These are phyloP conservation scores for Otocyon megalotis DNA, from an alignment of 2,113 vertebrate species.

Conservation along the genomic window DNA sequence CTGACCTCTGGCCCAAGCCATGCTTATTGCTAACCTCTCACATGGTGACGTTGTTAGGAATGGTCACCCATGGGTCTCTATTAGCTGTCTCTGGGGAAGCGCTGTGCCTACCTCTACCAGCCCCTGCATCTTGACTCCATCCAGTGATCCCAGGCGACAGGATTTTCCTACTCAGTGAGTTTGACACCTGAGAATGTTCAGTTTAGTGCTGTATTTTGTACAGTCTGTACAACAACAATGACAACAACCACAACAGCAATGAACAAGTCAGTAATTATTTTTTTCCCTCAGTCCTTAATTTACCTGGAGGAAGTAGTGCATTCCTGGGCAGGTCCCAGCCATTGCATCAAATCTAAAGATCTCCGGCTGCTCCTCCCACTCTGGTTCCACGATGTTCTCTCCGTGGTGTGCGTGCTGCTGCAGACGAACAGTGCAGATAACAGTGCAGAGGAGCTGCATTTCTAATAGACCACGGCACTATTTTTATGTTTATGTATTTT, in stretches of 20 bases:
- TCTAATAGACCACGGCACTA: not conserved
- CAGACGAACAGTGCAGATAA: not conserved
- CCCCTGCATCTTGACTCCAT: not conserved
- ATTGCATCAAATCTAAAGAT: not conserved
- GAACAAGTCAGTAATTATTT: not conserved
- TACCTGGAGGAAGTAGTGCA: not conserved
- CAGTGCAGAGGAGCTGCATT: not conserved
- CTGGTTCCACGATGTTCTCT: not conserved
- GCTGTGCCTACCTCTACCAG: no score
- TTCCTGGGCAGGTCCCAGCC: not conserved
- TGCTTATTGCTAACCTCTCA: accelerated
- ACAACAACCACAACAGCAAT: not conserved
- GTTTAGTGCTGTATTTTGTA: conserved; percentile 25
- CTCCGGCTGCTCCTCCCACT: not conserved
- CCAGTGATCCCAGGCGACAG: accelerated
- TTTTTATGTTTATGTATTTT: conserved; percentile 50
- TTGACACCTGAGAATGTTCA: not conserved
- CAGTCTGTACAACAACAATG: not conserved
- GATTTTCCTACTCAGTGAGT: not conserved
- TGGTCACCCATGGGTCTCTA: not conserved
- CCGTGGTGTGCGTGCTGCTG: not conserved
- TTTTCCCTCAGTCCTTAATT: not conserved
- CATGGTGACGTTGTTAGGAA: not conserved
- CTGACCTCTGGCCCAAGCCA: no score
- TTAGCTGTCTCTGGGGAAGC: not conserved